Percentiles rank a stretch among this genome's conserved stretches.
Evolutionary conservation across 2,113 vertebrate genomes (phyloP).

Genomic region (Carassius auratus): DNA sequence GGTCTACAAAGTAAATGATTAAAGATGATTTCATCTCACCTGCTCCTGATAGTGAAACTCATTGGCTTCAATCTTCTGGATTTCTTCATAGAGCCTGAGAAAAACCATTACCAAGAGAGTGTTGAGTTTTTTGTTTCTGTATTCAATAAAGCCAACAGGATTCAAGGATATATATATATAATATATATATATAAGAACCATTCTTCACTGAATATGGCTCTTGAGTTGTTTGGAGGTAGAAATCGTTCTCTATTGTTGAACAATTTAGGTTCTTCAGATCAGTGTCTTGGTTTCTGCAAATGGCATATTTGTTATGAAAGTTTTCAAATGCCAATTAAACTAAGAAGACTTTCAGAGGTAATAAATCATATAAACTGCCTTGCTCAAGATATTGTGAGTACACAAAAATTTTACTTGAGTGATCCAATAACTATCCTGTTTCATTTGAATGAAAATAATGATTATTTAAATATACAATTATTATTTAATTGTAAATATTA

Average conservation of each 20-base stretch:
- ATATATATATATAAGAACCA: not conserved
- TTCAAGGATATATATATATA: not conserved
- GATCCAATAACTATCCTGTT: not conserved
- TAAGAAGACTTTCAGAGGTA: not conserved
- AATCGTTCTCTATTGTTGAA: no score
- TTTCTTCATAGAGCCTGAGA: conserved; percentile 92
- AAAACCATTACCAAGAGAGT: not conserved
- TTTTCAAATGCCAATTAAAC: not conserved
- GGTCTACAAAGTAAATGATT: not conserved
- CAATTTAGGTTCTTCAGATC: no score
- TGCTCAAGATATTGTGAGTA: not conserved
- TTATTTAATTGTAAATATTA: not conserved
- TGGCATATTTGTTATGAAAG: no score
- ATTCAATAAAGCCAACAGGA: not conserved
- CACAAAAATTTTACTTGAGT: not conserved
- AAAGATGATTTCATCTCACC: conserved; percentile 69
- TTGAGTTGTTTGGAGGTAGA: no score
- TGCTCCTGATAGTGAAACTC: conserved; percentile 93
- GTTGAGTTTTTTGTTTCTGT: not conserved
- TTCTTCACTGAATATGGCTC: not conserved
- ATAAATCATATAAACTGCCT: not conserved
- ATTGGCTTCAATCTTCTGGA: conserved; percentile 96
- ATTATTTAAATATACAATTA: not conserved
- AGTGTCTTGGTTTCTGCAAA: no score
- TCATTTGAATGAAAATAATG: not conserved